Evolutionary conservation across 2,888 invertebrate species (phyloP), one percentile per base, ranked within the genome.

Genomic region (Malthinus seriepunctatus): DNA sequence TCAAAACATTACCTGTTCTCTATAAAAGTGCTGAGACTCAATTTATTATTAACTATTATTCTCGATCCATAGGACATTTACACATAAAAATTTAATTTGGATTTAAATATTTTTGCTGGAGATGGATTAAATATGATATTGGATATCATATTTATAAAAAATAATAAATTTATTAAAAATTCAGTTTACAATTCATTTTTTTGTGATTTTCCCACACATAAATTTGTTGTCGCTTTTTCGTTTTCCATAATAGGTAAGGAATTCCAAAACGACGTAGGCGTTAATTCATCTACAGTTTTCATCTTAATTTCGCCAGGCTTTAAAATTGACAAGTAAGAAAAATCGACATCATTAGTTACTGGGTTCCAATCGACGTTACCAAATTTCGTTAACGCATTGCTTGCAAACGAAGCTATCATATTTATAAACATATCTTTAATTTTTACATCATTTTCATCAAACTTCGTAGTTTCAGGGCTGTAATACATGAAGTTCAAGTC

Each of bases 351-450:
- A 11, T 32, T 11, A 2, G 2, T 8, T 15, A 53, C 33, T 6
- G 32, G 32, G 1, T 32, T 9, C n/a, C 14, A 15, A 9, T 14
- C 39, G 11, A 39, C n/a, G 6, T 44, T 49, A 7, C 44, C 44
- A 50, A 55, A 49, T 9, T 23, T 12, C 0, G 55, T 49, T 9
- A 23, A 49, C 32, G 44, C 23, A 34, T 34, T 34, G 32, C 12
- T 31, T 23, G 34, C 12, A 53, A 39, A n/a, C 10, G 34, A n/a
- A 34, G 9, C 10, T n/a, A n/a, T 3, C 34, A 10, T 39, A 39
- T 56, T 51, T 8, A 56, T 14, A 8, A 56, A 38, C 31, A 56
- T 46, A 15, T 46, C 31, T 10, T 51, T 56, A 32, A 56, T 47
- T 31, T 38, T 38, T 1, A 31, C 32, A 15, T 51, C 47, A 6